These are phyloP conservation scores for Zaprionus vittiger DNA, from an alignment of 1,140 invertebrate genomes.

Conservation along the genomic window DNA sequence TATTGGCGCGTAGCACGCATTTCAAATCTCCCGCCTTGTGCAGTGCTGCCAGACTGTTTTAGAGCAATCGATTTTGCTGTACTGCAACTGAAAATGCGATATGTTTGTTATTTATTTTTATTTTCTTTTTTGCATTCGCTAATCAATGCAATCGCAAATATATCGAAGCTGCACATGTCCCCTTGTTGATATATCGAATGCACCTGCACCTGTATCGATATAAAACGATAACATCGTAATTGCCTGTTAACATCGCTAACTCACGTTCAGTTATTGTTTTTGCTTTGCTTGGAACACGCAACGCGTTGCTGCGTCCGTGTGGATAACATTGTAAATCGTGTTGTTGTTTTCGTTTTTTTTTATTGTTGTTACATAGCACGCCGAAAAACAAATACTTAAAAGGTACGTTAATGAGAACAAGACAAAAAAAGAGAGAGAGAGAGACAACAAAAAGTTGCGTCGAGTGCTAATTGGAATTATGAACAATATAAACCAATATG, in stretches of 20 bases:
- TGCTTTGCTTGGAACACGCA: conserved; percentile 36
- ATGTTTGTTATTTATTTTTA: neutral
- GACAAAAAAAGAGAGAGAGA: neutral
- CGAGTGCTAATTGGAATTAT: conserved; percentile 40
- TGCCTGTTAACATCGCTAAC: conserved; percentile 5
- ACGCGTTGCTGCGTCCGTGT: conserved; percentile 40
- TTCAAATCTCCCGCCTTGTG: neutral
- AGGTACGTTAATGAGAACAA: conserved; percentile 48
- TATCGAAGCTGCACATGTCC: neutral
- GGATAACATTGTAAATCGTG: conserved; percentile 20
- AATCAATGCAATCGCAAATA: neutral
- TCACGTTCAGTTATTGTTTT: conserved; percentile 44
- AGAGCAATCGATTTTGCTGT: neutral
- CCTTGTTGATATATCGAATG: neutral
- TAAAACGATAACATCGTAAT: conserved; percentile 2
- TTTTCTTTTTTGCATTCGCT: neutral
- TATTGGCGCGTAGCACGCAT: neutral
- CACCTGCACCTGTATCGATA: conserved; percentile 3
- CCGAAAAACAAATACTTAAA: conserved; percentile 48
- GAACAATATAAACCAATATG: conserved; percentile 14
- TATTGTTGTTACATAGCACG: conserved; percentile 42
- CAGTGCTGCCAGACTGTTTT: conserved; percentile 1
- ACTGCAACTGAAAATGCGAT: neutral
- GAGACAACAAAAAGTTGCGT: neutral
- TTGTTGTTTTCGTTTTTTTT: conserved; percentile 47